These are phyloP conservation scores for Gadus chalcogrammus DNA, from an alignment of 2,113 vertebrate genomes.

Conservation along the genomic window DNA sequence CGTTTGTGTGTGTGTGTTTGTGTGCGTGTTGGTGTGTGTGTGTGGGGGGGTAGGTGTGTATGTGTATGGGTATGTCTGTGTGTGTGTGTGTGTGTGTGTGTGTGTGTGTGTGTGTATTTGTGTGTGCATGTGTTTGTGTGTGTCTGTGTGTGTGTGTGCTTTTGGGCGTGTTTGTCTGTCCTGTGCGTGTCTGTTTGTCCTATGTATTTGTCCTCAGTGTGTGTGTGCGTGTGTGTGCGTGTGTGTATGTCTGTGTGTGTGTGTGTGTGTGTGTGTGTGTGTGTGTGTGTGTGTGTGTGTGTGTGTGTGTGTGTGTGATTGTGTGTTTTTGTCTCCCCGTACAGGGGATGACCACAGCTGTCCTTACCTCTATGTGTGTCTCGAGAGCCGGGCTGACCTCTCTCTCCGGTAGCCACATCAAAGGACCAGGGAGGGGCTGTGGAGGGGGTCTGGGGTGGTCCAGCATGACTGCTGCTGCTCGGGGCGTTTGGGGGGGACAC, in stretches of 20 bases:
- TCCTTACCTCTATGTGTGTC: slow-evolving; percentile 64
- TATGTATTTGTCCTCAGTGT: too few species aligned
- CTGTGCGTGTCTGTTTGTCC: too few species aligned
- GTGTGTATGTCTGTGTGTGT: neutral
- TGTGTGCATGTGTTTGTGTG: neutral
- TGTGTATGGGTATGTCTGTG: slow-evolving; percentile 24
- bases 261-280: slow-evolving; percentile 31
- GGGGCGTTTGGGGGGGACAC: slow-evolving; percentile 57
- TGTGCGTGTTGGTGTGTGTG: slow-evolving; percentile 6
- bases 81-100: slow-evolving; percentile 28
- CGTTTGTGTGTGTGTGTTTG: too few species aligned
- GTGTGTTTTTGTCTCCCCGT: slow-evolving; percentile 32
- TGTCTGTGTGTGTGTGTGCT: slow-evolving; percentile 23
- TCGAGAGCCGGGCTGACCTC: slow-evolving; percentile 65
- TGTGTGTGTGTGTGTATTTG: neutral
- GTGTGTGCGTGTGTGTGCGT: slow-evolving; percentile 24
- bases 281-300: slow-evolving; percentile 1
- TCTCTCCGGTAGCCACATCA: slow-evolving; percentile 65
- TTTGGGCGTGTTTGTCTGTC: too few species aligned
- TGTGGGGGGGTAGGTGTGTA: slow-evolving; percentile 4
- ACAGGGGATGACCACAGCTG: slow-evolving; percentile 65
- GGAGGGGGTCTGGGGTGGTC: slow-evolving; percentile 39
- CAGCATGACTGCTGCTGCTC: slow-evolving; percentile 60
- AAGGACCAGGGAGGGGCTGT: slow-evolving; percentile 48
- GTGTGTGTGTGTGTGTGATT: slow-evolving; percentile 25